phyloP scores from a whole-genome alignment of 2,113 vertebrate species.

The Cyphomyrus plagiostoma region DNA sequence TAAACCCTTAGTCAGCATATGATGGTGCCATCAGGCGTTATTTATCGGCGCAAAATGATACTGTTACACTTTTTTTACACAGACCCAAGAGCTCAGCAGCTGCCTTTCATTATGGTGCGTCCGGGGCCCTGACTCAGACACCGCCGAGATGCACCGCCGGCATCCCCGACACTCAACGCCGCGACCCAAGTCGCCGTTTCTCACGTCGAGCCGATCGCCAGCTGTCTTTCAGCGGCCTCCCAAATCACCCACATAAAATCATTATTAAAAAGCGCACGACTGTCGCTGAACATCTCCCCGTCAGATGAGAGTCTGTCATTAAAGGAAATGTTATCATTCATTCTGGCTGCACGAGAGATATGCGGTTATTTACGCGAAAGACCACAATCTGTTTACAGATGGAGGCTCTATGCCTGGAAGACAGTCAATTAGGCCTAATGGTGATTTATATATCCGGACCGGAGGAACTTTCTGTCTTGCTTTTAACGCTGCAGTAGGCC shows the following conservation, averaged over 20 bases:
- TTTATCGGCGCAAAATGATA: background rate
- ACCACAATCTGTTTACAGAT: conserved; percentile 59
- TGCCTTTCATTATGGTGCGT: background rate
- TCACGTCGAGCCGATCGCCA: background rate
- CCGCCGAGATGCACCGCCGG: background rate
- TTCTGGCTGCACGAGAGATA: conserved; percentile 59
- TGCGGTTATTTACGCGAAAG: conserved; percentile 68
- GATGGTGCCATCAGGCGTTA: background rate
- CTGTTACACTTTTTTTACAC: background rate
- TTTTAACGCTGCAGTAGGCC: conserved; percentile 38
- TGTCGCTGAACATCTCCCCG: conserved; percentile 34
- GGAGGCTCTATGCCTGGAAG: conserved; percentile 50
- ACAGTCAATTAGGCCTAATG: conserved; percentile 39
- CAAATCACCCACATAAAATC: conserved; percentile 29
- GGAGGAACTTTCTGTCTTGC: conserved; percentile 43
- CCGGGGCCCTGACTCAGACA: background rate
- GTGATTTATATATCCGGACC: conserved; percentile 55
- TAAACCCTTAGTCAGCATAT: background rate
- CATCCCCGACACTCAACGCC: background rate
- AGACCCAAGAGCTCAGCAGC: background rate
- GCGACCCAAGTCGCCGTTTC: background rate
- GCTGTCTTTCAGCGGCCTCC: background rate
- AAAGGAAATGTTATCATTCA: conserved; percentile 65
- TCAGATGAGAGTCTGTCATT: conserved; percentile 55
- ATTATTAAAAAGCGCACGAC: conserved; percentile 38